phyloP scores from a whole-genome alignment of 2,888 invertebrate species.

The Caenorhabditis sp. region DNA sequence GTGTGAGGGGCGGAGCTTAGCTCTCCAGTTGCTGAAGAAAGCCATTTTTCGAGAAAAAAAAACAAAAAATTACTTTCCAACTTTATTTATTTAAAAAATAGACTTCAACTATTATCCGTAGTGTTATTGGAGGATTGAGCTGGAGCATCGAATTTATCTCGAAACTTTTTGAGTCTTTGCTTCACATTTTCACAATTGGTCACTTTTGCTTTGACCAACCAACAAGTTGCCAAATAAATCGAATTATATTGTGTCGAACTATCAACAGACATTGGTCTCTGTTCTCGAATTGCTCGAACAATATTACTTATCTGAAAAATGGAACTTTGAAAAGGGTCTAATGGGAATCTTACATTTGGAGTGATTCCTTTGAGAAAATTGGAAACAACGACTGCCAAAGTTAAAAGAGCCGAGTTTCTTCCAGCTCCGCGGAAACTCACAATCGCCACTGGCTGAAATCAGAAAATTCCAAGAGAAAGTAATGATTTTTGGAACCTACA shows the following conservation, averaged over 20 bases:
- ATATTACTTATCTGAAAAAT: constrained; percentile 5
- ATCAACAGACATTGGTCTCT: constrained; percentile 8
- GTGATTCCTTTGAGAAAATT: not conserved
- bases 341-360: not conserved
- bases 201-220: constrained; percentile 7
- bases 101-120: too few species aligned
- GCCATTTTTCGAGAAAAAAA: not conserved
- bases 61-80: too few species aligned
- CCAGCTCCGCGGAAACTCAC: constrained; percentile 1
- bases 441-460: constrained; percentile 7
- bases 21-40: too few species aligned
- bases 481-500: not conserved
- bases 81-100: not conserved
- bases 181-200: not conserved
- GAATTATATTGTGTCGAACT: constrained; percentile 1
- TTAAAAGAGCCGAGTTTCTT: not conserved
- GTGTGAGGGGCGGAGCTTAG: too few species aligned
- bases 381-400: not conserved
- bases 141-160: not conserved
- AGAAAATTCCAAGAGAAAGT: not conserved
- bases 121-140: too few species aligned
- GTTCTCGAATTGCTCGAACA: constrained; percentile 4
- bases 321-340: too few species aligned
- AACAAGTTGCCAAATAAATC: constrained; percentile 1
- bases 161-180: constrained; percentile 1